Evolutionary conservation across 1,140 invertebrate species (phyloP).

Genomic region (Drosophila littoralis): DNA sequence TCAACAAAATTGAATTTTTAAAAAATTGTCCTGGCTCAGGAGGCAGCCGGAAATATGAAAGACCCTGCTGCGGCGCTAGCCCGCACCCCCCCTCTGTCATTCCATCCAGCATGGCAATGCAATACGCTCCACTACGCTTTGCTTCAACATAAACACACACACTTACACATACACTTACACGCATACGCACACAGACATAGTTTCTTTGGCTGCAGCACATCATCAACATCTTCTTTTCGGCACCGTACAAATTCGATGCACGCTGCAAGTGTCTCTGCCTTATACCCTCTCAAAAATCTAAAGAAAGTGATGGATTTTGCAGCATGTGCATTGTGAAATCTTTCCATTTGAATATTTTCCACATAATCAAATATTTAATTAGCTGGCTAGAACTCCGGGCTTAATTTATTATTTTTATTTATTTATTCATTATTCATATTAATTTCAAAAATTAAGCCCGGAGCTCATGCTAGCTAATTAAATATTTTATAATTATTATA

Average conservation of each 20-base stretch:
- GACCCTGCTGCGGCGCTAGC: slow-evolving; percentile 1
- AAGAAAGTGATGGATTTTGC: neutral
- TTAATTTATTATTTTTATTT: too few relatives aligned
- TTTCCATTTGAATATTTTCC: too few relatives aligned
- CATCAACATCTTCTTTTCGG: slow-evolving; percentile 65
- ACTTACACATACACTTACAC: slow-evolving; percentile 30
- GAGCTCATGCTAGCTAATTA: too few relatives aligned
- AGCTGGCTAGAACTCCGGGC: too few relatives aligned
- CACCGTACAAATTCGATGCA: slow-evolving; percentile 57
- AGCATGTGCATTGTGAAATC: too few relatives aligned
- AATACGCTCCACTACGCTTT: slow-evolving; percentile 39
- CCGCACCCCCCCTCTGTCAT: neutral
- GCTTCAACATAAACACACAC: slow-evolving; percentile 24
- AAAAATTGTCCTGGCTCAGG: slow-evolving; percentile 69
- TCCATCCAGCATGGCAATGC: slow-evolving; percentile 19
- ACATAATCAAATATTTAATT: too few relatives aligned
- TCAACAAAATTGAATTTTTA: slow-evolving; percentile 78
- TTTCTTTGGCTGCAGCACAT: slow-evolving; percentile 57
- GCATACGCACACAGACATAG: slow-evolving; percentile 18
- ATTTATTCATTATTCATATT: too few relatives aligned
- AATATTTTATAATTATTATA: too few relatives aligned
- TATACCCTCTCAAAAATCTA: slow-evolving; percentile 26
- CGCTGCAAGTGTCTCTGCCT: slow-evolving; percentile 20
- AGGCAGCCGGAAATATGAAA: slow-evolving; percentile 75
- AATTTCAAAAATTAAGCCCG: too few relatives aligned